These are phyloP conservation scores for Fringilla coelebs DNA, from an alignment of 2,797 vertebrate genomes.

Conservation along the genomic window DNA sequence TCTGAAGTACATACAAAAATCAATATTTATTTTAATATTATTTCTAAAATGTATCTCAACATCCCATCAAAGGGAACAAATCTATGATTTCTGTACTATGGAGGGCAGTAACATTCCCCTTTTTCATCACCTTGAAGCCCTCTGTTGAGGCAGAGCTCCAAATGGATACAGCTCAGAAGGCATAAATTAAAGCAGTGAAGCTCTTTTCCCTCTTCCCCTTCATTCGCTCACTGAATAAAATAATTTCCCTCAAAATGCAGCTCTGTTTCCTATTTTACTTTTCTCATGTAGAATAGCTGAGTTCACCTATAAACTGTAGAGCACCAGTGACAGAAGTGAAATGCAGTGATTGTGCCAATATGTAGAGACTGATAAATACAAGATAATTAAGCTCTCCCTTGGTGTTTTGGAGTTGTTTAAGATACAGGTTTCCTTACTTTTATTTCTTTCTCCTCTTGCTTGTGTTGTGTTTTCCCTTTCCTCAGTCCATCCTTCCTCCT, in stretches of 20 bases:
- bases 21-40: background rate
- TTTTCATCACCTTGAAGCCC: background rate
- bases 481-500: conserved; percentile 5
- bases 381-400: background rate
- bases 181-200: background rate
- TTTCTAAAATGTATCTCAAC: background rate
- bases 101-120: background rate
- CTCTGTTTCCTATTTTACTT: background rate
- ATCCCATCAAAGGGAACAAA: background rate
- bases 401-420: background rate
- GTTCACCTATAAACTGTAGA: background rate
- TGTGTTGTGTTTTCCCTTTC: background rate
- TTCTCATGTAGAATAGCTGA: background rate
- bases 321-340: background rate
- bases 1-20: background rate
- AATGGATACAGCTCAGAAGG: background rate
- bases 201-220: background rate
- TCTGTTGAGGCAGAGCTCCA: background rate
- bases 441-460: background rate
- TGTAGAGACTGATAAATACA: background rate
- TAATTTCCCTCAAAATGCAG: background rate
- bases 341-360: background rate
- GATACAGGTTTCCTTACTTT: background rate
- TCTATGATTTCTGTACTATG: background rate
- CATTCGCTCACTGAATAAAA: background rate